Conservation (phyloP, 2,888 invertebrate species). For the Allacma fusca region DNA sequence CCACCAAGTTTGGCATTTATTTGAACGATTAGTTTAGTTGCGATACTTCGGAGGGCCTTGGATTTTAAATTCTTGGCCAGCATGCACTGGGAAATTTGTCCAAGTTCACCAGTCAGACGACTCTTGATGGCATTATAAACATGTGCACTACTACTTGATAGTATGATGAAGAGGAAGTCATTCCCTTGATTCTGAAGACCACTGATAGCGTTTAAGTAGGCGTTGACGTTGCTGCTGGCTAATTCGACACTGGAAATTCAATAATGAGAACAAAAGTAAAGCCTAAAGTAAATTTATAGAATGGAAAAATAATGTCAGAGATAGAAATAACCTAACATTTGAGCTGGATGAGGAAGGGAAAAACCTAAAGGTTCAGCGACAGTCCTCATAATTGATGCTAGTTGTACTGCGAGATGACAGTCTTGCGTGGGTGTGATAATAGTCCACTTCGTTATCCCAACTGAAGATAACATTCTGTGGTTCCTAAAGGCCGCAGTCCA, state of each 20-base stretch:
- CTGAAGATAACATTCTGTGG: conserved; percentile 60
- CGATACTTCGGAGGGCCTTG: conserved; percentile 55
- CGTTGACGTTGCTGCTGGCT: too few relatives aligned
- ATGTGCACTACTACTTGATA: conserved; percentile 67
- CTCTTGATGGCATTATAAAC: conserved; percentile 68
- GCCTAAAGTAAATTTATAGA: too few relatives aligned
- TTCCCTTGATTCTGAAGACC: too few relatives aligned
- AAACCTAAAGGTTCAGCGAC: conserved; percentile 49
- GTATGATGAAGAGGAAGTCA: conserved; percentile 65
- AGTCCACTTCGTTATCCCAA: conserved; percentile 60
- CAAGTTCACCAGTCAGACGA: conserved; percentile 47
- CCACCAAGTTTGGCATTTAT: conserved; percentile 78
- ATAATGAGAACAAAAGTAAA: too few relatives aligned
- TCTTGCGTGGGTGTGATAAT: conserved; percentile 44
- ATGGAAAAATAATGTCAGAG: too few relatives aligned
- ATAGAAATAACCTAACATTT: conserved; percentile 41
- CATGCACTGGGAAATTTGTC: conserved; percentile 57
- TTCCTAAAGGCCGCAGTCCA: conserved; percentile 78
- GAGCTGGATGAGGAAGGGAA: conserved; percentile 31
- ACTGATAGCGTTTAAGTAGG: too few relatives aligned
- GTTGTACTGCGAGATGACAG: conserved; percentile 16
- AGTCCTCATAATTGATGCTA: conserved; percentile 44
- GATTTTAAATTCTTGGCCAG: conserved; percentile 50
- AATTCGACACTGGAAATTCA: too few relatives aligned
- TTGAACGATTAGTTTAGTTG: conserved; percentile 68